Conservation (phyloP, 2,113 vertebrate genomes). For the Scomber colias region DNA sequence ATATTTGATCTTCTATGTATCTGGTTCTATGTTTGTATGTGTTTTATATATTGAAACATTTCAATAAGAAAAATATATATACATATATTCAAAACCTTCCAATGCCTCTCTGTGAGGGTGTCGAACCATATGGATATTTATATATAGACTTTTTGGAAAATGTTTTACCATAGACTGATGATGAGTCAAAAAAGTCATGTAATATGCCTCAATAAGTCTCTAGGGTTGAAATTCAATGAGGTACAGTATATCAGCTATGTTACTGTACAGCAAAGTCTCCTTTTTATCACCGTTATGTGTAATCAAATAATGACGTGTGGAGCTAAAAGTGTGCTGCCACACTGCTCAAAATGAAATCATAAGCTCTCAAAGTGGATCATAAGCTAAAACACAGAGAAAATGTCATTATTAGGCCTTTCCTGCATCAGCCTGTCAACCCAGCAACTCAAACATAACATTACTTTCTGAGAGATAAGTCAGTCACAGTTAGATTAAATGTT, state of each 20-base stretch:
- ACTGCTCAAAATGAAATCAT: constrained; percentile 13
- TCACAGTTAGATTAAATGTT: constrained; percentile 40
- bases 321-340: constrained; percentile 19
- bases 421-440: constrained; percentile 17
- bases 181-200: too few relatives aligned
- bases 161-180: too few relatives aligned
- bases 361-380: constrained; percentile 16
- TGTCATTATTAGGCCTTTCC: constrained; percentile 15
- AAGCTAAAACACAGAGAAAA: constrained; percentile 47
- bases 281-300: constrained; percentile 26
- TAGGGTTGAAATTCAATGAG: too few relatives aligned
- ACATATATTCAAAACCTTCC: too few relatives aligned
- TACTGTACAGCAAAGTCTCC: constrained; percentile 12
- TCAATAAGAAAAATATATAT: too few relatives aligned
- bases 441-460: constrained; percentile 18
- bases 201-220: too few relatives aligned
- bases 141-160: too few relatives aligned
- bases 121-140: too few relatives aligned
- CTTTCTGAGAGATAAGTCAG: not conserved
- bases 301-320: constrained; percentile 35
- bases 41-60: too few relatives aligned
- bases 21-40: too few relatives aligned
- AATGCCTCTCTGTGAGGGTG: too few relatives aligned
- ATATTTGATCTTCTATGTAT: too few relatives aligned
- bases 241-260: constrained; percentile 12